Evolutionary conservation across 2,888 invertebrate genomes (phyloP).

Genomic region (Hyppa rectilinea): DNA sequence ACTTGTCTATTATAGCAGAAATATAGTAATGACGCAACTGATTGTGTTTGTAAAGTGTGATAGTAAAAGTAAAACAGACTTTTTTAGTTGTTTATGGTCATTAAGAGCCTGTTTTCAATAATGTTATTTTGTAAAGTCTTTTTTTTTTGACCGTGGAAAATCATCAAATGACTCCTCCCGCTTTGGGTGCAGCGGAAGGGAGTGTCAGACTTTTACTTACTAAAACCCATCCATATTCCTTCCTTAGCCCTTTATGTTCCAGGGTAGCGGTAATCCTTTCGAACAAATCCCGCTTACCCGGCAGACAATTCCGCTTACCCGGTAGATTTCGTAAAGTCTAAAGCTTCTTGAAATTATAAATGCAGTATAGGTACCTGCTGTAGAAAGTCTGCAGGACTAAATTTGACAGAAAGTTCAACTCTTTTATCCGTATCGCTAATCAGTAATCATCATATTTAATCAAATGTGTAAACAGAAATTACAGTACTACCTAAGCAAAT

Average conservation of each 20-base stretch:
- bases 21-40: conserved; percentile 48
- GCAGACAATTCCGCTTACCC: no score
- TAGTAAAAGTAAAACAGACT: conserved; percentile 43
- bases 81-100: background rate
- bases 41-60: conserved; percentile 34
- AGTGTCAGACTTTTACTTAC: no score
- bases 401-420: background rate
- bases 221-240: no score
- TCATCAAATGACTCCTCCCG: no score
- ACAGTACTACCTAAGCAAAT: background rate
- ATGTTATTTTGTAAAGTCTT: no score
- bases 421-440: background rate
- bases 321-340: no score
- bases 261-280: no score
- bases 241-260: no score
- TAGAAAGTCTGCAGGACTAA: background rate
- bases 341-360: background rate
- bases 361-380: background rate
- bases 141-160: no score
- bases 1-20: conserved; percentile 33
- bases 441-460: conserved; percentile 1
- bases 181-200: no score
- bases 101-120: background rate
- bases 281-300: no score
- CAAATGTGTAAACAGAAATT: conserved; percentile 12